These are phyloP conservation scores for Rhinoderma darwinii DNA, from an alignment of 2,113 vertebrate species.

Conservation along the genomic window DNA sequence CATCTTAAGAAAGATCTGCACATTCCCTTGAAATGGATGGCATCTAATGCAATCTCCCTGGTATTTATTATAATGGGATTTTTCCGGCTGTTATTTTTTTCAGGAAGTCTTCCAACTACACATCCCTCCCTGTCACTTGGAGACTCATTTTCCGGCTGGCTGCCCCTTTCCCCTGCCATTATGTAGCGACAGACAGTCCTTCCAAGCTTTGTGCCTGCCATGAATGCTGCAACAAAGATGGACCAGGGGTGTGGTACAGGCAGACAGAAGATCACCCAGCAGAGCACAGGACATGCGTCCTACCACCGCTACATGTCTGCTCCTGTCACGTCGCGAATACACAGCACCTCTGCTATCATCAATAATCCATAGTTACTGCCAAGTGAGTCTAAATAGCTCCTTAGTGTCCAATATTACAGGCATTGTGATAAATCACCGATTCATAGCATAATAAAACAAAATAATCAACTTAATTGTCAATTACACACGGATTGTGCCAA, in stretches of 20 bases:
- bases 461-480: too few relatives aligned
- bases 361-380: not conserved
- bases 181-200: slow-evolving; percentile 45
- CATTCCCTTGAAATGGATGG: not conserved
- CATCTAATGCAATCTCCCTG: not conserved
- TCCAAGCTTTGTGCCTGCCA: slow-evolving; percentile 21
- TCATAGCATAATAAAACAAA: too few relatives aligned
- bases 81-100: not conserved
- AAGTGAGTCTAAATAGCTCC: not conserved
- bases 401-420: too few relatives aligned
- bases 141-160: slow-evolving; percentile 47
- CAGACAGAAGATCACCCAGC: not conserved
- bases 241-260: slow-evolving; percentile 23
- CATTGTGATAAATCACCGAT: too few relatives aligned
- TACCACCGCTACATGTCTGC: not conserved
- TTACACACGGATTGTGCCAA: too few relatives aligned
- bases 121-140: slow-evolving; percentile 29
- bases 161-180: slow-evolving; percentile 42
- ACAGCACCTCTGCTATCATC: not conserved
- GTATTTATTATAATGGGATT: not conserved
- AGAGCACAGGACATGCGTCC: not conserved
- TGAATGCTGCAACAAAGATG: slow-evolving; percentile 23
- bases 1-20: not conserved
- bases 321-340: not conserved
- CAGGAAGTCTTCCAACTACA: slow-evolving; percentile 52